Evolutionary conservation across 2,797 vertebrate genomes (phyloP).

Genomic region (Sebastes oblongus): DNA sequence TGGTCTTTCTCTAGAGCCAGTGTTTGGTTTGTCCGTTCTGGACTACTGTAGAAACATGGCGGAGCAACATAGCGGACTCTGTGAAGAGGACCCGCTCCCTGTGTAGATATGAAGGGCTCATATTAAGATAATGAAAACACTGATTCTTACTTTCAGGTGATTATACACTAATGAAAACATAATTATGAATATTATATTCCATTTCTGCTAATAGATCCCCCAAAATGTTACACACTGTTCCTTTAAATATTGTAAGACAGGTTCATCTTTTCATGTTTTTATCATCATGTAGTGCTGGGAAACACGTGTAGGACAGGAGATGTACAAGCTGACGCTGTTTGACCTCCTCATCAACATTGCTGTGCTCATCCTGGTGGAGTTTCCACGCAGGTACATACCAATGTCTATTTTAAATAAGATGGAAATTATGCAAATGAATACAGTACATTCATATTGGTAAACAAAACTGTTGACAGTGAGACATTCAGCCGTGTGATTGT

Average conservation of each 20-base stretch:
- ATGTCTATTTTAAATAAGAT: background rate
- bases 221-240: too few species aligned
- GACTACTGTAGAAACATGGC: too few species aligned
- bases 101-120: too few species aligned
- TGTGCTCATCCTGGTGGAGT: conserved; percentile 83
- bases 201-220: too few species aligned
- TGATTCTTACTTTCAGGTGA: too few species aligned
- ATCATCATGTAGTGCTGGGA: conserved; percentile 88
- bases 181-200: too few species aligned
- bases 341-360: conserved; percentile 85
- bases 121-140: too few species aligned
- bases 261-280: conserved; percentile 7
- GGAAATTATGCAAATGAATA: background rate
- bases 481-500: background rate
- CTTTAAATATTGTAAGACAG: background rate
- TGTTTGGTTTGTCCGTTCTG: too few species aligned
- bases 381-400: conserved; percentile 85
- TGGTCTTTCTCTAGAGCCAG: too few species aligned
- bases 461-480: background rate
- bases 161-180: too few species aligned
- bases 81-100: too few species aligned
- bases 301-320: conserved; percentile 90
- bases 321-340: conserved; percentile 92
- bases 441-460: background rate
- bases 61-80: too few species aligned